Evolutionary conservation across 2,113 vertebrate genomes (phyloP).

Genomic region (Desmodus rotundus): DNA sequence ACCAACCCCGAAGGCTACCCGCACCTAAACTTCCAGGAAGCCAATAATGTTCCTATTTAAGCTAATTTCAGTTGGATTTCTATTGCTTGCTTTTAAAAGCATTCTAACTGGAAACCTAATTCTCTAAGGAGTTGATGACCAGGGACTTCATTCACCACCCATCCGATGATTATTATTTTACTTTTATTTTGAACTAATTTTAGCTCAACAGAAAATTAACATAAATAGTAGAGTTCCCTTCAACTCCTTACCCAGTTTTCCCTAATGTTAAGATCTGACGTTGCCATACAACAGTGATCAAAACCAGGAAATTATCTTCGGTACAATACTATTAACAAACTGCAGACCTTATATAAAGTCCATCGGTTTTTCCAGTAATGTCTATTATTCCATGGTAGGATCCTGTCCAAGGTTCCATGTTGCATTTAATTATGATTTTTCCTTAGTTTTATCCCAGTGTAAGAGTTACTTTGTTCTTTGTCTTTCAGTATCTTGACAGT

Average conservation of each 20-base stretch:
- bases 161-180: neutral
- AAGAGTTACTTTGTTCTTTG: neutral
- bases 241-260: neutral
- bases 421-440: neutral
- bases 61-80: neutral
- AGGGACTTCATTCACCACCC: neutral
- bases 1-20: neutral
- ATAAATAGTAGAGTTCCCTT: neutral
- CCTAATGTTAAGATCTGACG: neutral
- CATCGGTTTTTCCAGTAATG: neutral
- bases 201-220: neutral
- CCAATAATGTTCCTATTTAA: neutral
- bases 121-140: neutral
- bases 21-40: neutral
- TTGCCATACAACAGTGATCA: neutral
- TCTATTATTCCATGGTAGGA: neutral
- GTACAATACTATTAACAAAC: neutral
- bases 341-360: neutral
- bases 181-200: neutral
- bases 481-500: neutral
- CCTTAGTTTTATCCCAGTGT: neutral
- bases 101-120: neutral
- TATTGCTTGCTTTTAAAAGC: neutral
- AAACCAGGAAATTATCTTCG: neutral
- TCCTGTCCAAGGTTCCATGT: neutral